Evolutionary conservation across 2,113 vertebrate species (phyloP).

Genomic region (Myrmecobius fasciatus): DNA sequence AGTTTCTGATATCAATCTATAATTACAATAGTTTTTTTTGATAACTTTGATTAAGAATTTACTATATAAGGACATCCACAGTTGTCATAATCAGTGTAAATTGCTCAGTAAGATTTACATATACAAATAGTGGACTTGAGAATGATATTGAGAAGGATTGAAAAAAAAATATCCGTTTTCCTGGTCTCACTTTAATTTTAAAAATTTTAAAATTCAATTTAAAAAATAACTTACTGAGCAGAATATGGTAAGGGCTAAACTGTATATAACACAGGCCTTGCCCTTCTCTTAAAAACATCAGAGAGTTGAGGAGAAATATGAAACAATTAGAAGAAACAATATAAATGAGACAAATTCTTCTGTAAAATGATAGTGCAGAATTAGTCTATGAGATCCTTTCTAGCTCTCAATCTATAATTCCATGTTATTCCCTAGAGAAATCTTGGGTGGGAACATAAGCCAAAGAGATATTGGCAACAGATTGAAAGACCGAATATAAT

Average conservation of each 20-base stretch:
- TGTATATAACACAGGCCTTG: background rate
- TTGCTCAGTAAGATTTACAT: constrained; percentile 16
- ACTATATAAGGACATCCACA: background rate
- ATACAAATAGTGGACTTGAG: constrained; percentile 1
- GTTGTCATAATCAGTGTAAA: background rate
- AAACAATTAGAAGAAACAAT: background rate
- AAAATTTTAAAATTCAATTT: background rate
- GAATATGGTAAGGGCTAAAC: background rate
- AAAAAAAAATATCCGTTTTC: background rate
- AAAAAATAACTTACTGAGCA: background rate
- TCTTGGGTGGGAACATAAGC: constrained; percentile 21
- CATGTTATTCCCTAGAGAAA: background rate
- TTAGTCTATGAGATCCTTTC: background rate
- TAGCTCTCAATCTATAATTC: background rate
- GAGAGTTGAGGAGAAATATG: background rate
- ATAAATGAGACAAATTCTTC: background rate
- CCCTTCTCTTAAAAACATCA: background rate
- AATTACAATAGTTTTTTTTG: background rate
- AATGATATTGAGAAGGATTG: background rate
- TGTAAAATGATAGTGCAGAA: background rate
- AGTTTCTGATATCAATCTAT: background rate
- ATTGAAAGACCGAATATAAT: constrained; percentile 37
- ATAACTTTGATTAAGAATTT: constrained; percentile 11
- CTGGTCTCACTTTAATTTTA: background rate
- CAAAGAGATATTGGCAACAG: constrained; percentile 44